phyloP scores from a whole-genome alignment of 1,140 invertebrate species.

The Drosophila pectinifera region DNA sequence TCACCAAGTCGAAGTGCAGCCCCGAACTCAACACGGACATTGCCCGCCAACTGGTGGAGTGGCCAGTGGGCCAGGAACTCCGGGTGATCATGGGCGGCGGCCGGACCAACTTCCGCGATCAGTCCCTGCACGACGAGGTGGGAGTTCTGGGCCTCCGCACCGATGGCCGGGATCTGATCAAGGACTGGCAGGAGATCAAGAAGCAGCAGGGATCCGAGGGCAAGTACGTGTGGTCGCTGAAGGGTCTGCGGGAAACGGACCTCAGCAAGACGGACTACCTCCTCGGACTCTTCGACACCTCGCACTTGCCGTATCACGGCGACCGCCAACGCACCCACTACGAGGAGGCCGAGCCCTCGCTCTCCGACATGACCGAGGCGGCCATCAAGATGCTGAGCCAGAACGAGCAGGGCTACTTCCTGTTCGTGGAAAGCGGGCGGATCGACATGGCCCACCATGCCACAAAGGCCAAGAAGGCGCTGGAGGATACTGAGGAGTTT shows the following conservation, averaged over 20 bases:
- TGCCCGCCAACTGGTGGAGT: constrained; percentile 90
- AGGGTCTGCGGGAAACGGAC: constrained; percentile 87
- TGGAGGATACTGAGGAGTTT: constrained; percentile 92
- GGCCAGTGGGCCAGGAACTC: constrained; percentile 87
- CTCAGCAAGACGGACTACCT: constrained; percentile 89
- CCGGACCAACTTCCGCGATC: constrained; percentile 88
- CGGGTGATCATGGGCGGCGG: constrained; percentile 91
- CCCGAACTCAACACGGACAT: constrained; percentile 87
- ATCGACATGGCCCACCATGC: constrained; percentile 94
- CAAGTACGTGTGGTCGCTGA: constrained; percentile 88
- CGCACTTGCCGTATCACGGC: constrained; percentile 85
- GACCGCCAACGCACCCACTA: constrained; percentile 85
- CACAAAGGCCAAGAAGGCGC: constrained; percentile 90
- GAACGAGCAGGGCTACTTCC: constrained; percentile 93
- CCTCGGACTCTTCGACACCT: constrained; percentile 87
- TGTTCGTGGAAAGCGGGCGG: constrained; percentile 94
- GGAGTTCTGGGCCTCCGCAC: constrained; percentile 87
- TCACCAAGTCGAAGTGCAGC: constrained; percentile 77
- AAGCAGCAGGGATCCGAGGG: constrained; percentile 86
- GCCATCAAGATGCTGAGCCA: constrained; percentile 92
- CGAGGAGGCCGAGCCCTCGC: constrained; percentile 87
- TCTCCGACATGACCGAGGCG: constrained; percentile 93
- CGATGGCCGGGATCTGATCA: constrained; percentile 88
- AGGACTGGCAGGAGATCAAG: constrained; percentile 89
- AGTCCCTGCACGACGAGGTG: constrained; percentile 88